phyloP scores from a whole-genome alignment of 2,888 invertebrate genomes.

The Hypercompe scribonia region DNA sequence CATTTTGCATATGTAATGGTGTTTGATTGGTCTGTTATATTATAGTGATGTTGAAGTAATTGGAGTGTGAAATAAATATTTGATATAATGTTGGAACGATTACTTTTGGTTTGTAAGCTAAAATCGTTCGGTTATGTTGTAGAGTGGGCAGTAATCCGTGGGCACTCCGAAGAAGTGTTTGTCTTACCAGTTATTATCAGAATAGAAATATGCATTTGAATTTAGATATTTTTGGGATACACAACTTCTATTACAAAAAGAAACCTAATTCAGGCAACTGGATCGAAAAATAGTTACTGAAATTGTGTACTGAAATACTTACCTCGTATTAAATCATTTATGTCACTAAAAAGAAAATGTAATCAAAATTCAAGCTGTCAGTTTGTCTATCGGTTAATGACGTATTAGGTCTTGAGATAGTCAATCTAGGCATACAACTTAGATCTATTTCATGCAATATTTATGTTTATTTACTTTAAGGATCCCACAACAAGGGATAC shows the following conservation, averaged over 20 bases:
- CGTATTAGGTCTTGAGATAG: not conserved
- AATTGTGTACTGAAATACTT: too few relatives aligned
- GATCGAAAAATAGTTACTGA: not conserved
- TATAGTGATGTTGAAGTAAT: constrained; percentile 21
- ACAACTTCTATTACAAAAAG: not conserved
- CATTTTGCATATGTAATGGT: not conserved
- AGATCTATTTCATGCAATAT: not conserved
- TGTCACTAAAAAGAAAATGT: too few relatives aligned
- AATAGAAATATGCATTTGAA: not conserved
- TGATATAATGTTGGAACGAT: not conserved
- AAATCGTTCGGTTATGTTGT: constrained; percentile 7
- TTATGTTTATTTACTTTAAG: too few relatives aligned
- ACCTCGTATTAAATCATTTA: too few relatives aligned
- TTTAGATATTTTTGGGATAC: too few relatives aligned
- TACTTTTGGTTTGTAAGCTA: constrained; percentile 13
- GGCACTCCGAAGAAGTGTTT: not conserved
- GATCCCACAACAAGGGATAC: too few relatives aligned
- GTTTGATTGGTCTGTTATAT: constrained; percentile 34
- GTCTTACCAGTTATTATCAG: not conserved
- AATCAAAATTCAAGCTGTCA: too few relatives aligned
- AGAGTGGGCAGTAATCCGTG: not conserved
- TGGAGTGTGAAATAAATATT: constrained; percentile 13
- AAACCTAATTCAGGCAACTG: not conserved
- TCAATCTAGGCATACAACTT: too few relatives aligned
- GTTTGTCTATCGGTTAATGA: too few relatives aligned